These are phyloP conservation scores for Busseola fusca DNA, from an alignment of 2,888 invertebrate species.

Conservation along the genomic window DNA sequence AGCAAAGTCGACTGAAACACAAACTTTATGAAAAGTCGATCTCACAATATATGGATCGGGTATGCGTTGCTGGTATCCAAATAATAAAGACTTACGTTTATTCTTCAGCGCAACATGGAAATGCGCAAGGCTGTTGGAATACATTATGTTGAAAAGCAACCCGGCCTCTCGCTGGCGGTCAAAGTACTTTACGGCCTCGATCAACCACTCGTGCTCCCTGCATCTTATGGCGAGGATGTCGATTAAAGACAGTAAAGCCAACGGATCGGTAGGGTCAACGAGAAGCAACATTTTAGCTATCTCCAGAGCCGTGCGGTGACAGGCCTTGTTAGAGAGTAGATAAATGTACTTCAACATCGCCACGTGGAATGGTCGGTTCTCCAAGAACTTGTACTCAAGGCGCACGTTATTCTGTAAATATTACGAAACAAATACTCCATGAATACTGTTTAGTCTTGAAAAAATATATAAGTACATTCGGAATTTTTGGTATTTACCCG, in stretches of 20 bases:
- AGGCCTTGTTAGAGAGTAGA: constrained; percentile 93
- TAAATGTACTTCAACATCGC: constrained; percentile 93
- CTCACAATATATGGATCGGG: too few relatives aligned
- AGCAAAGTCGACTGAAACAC: constrained; percentile 52
- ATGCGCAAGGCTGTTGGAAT: constrained; percentile 75
- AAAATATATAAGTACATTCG: neutral
- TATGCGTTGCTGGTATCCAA: too few relatives aligned
- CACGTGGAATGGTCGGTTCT: constrained; percentile 86
- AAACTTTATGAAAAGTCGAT: neutral
- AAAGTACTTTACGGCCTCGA: constrained; percentile 69
- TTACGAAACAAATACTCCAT: constrained; percentile 4
- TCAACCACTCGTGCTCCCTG: constrained; percentile 92
- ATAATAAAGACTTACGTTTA: constrained; percentile 62
- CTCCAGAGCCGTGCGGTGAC: constrained; percentile 95
- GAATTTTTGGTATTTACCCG: constrained; percentile 64
- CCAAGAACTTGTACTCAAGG: constrained; percentile 72
- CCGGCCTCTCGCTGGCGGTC: constrained; percentile 62
- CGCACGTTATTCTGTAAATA: constrained; percentile 70
- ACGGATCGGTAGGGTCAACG: constrained; percentile 93
- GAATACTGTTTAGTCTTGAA: neutral
- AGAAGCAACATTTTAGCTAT: constrained; percentile 94
- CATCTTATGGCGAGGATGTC: constrained; percentile 94
- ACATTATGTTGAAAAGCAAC: constrained; percentile 75
- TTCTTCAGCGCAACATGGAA: constrained; percentile 71
- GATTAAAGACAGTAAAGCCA: constrained; percentile 92